Evolutionary conservation across 2,797 vertebrate genomes (phyloP), one percentile per base, ranked within the genome.

Genomic region (Ptychobarbus kaznakovi): DNA sequence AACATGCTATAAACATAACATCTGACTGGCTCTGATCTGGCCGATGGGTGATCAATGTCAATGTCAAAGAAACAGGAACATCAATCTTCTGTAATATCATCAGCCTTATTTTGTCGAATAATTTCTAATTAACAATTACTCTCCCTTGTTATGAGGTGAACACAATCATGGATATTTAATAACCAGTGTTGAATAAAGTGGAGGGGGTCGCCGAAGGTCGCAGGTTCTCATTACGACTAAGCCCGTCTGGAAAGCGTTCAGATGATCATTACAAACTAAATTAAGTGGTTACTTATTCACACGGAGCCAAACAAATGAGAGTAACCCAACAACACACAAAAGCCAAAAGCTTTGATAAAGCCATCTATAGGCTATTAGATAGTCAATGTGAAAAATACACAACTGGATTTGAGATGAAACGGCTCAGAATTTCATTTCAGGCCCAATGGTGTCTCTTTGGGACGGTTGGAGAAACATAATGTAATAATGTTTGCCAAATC

Each of bases 401-500:
- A 35, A n/a, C 72, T 6, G 32, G 25, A 53, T 68, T 32, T 61
- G 56, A 58, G 86, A 87, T 79, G 82, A 90, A 87, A 87, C 82
- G 69, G 84, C 81, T 53, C 79, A 78, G 80, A 68, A 89, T 85
- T 83, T 87, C 51, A 78, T 81, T 86, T 66, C 72, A 15, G 79
- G 88, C 88, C 83, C 89, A 88, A 89, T 90, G 88, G n/a, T 88
- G 93, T 94, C 90, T 93, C 92, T 92, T 90, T 87, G 90, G 91
- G 93, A 92, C 91, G 91, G 89, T 92, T 91, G 92, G 92, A 89
- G 94, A 94, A 95, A 95, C 74, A 94, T 95, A 95, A 95, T 90
- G 93, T 91, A 95, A 94, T 95, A 95, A 95, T 95, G 95, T 95
- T 88, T 85, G 68, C 80, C 93, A 93, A 94, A 95, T 94, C 94